Evolutionary conservation across 2,888 invertebrate species (phyloP).

Genomic region (Tiphia femorata): DNA sequence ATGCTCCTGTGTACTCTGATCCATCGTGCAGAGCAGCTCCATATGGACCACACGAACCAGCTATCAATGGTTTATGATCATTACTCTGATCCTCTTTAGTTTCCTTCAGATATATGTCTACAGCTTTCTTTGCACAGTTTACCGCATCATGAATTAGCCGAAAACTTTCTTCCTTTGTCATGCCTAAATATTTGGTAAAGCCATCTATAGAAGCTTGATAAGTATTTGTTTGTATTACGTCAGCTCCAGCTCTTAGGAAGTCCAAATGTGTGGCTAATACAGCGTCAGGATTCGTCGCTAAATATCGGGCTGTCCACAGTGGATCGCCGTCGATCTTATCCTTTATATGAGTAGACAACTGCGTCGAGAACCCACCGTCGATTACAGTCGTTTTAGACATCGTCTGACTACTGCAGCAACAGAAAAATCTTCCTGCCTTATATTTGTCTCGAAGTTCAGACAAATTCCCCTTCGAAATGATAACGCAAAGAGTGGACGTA

Average conservation of each 20-base stretch:
- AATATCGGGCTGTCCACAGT: conserved; percentile 88
- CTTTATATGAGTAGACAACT: conserved; percentile 82
- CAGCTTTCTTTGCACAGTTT: conserved; percentile 80
- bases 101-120: conserved; percentile 67
- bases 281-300: conserved; percentile 83
- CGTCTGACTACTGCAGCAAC: too few relatives aligned
- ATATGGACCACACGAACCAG: conserved; percentile 93
- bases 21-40: conserved; percentile 92
- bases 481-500: too few relatives aligned
- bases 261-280: conserved; percentile 86
- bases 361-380: conserved; percentile 86
- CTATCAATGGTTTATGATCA: conserved; percentile 75
- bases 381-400: too few relatives aligned
- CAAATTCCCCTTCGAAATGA: too few relatives aligned
- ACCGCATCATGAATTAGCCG: conserved; percentile 75
- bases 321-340: conserved; percentile 87
- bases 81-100: conserved; percentile 29
- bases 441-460: too few relatives aligned
- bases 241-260: conserved; percentile 87
- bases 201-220: conserved; percentile 70
- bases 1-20: conserved; percentile 93
- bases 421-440: too few relatives aligned
- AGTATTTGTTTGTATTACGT: conserved; percentile 75
- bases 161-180: conserved; percentile 77
- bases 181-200: conserved; percentile 80